Evolutionary conservation across 2,797 vertebrate genomes (phyloP).

Genomic region (Sphaeramia orbicularis): DNA sequence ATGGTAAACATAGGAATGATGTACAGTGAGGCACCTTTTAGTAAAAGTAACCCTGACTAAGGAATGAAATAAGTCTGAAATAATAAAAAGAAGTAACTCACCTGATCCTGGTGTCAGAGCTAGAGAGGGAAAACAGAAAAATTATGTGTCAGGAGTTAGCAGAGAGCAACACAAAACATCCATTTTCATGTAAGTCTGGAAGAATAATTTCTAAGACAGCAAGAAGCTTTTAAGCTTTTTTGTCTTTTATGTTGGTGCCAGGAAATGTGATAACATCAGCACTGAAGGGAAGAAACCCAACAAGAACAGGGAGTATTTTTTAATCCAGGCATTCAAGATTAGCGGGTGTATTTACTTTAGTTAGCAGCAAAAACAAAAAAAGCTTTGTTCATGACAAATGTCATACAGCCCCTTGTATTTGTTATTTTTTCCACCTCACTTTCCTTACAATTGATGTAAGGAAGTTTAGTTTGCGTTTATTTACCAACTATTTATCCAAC

Average conservation of each 20-base stretch:
- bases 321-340: conserved; percentile 3
- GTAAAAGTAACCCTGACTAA: too few species aligned
- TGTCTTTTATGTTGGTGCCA: conserved; percentile 9
- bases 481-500: too few species aligned
- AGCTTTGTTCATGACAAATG: too few species aligned
- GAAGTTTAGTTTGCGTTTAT: too few species aligned
- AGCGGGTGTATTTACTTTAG: background rate
- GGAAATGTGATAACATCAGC: conserved; percentile 1
- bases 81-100: conserved; percentile 80
- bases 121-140: conserved; percentile 62
- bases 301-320: background rate
- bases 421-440: too few species aligned
- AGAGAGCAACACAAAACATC: conserved; percentile 28
- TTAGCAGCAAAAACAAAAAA: background rate
- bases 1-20: background rate
- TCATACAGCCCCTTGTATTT: too few species aligned
- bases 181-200: conserved; percentile 3
- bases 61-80: background rate
- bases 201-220: conserved; percentile 22
- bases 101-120: conserved; percentile 92
- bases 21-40: too few species aligned
- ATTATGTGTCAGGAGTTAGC: conserved; percentile 43
- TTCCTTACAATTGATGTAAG: too few species aligned
- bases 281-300: conserved; percentile 2
- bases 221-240: background rate